Evolutionary conservation across 37 sponge, comb jelly and placozoan genomes (phyloP).

Genomic region (Ephydatia muelleri): DNA sequence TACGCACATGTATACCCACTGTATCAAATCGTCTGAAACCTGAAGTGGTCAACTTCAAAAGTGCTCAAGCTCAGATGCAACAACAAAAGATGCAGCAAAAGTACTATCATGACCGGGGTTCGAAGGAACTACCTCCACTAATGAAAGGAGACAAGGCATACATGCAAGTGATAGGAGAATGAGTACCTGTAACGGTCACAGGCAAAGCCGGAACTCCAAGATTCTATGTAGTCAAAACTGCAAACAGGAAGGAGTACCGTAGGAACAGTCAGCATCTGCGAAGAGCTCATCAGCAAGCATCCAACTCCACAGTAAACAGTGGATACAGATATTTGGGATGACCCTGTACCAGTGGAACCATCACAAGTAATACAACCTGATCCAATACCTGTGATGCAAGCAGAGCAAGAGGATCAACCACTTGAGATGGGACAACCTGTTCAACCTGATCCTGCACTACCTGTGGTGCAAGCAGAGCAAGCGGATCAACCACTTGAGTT

Average conservation of each 20-base stretch:
- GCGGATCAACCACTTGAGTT: no score
- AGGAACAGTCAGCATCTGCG: constrained; percentile 37
- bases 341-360: background rate
- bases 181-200: constrained; percentile 18
- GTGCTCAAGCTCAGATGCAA: constrained; percentile 8
- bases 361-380: background rate
- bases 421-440: background rate
- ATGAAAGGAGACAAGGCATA: constrained; percentile 30
- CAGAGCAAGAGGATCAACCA: background rate
- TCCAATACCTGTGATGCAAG: background rate
- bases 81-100: constrained; percentile 26
- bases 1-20: constrained; percentile 44
- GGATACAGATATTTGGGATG: background rate
- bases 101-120: constrained; percentile 21
- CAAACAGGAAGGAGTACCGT: constrained; percentile 3
- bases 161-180: constrained; percentile 20
- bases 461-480: no score
- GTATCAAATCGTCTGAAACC: constrained; percentile 14
- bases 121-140: constrained; percentile 7
- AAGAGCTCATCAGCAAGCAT: background rate
- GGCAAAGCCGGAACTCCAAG: constrained; percentile 16
- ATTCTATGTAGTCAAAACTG: constrained; percentile 18
- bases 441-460: no score
- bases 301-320: background rate
- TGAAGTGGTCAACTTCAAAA: constrained; percentile 5